Conservation (phyloP, 1,140 invertebrate genomes). For the Monomorium pharaonis region DNA sequence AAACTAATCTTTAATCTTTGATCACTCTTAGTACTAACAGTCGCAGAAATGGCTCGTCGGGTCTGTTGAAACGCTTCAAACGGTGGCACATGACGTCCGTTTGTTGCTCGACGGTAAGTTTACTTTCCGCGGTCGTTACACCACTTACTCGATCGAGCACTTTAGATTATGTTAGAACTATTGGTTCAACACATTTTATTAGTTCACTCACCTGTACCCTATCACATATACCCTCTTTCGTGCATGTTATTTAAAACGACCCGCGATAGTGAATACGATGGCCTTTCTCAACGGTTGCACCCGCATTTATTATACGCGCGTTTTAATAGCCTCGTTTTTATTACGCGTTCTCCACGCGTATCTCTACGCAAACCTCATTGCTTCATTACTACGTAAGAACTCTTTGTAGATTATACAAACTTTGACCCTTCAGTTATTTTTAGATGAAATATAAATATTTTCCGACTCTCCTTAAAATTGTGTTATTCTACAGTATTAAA, state of each 20-base stretch:
- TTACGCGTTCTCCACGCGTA: not conserved
- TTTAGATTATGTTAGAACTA: constrained; percentile 42
- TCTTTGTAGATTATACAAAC: not conserved
- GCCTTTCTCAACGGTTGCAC: constrained; percentile 24
- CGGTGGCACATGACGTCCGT: not conserved
- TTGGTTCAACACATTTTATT: constrained; percentile 40
- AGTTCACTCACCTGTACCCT: not conserved
- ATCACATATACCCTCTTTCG: not conserved
- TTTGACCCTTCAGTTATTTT: not conserved
- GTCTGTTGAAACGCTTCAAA: not conserved
- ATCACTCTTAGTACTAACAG: not conserved
- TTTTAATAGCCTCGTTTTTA: constrained; percentile 35
- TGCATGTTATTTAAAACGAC: constrained; percentile 31
- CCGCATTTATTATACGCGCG: constrained; percentile 46
- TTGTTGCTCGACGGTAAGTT: not conserved
- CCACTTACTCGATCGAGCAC: constrained; percentile 1
- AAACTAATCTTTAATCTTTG: constrained; percentile 11
- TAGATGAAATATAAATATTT: not conserved
- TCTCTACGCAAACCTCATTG: not conserved
- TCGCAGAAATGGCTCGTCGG: constrained; percentile 19
- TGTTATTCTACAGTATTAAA: not conserved
- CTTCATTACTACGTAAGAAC: not conserved
- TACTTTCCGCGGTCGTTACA: not conserved
- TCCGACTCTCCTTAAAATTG: not conserved
- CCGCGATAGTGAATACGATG: constrained; percentile 24